A percentile compares a stretch with the other conserved stretches of the same genome.
phyloP scores from a whole-genome alignment of 1,140 invertebrate species.

The Leptoteleia sp. region DNA sequence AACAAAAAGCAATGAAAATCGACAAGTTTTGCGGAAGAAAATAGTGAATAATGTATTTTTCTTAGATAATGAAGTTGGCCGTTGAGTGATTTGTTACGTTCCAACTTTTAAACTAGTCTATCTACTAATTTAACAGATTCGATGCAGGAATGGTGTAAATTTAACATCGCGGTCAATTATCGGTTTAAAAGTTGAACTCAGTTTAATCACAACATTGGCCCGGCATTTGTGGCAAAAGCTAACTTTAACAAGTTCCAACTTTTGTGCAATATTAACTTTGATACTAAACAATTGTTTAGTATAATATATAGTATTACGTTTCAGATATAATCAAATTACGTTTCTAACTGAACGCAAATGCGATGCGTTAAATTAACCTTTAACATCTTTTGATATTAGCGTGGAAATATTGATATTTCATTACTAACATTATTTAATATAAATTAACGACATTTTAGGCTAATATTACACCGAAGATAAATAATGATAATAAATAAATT shows the following conservation, averaged over 20 bases:
- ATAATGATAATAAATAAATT: too few species aligned
- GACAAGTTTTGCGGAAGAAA: slow-evolving; percentile 21
- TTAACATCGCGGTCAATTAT: slow-evolving; percentile 58
- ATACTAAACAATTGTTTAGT: too few species aligned
- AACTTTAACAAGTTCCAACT: slow-evolving; percentile 38
- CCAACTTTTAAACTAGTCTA: slow-evolving; percentile 52
- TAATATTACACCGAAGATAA: too few species aligned
- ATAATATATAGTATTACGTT: too few species aligned
- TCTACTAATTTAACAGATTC: slow-evolving; percentile 63
- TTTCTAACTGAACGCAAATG: too few species aligned
- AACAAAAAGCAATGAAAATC: slow-evolving; percentile 14
- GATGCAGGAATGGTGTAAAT: slow-evolving; percentile 53
- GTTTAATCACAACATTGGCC: slow-evolving; percentile 60
- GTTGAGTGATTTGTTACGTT: slow-evolving; percentile 46
- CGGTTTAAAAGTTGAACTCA: slow-evolving; percentile 58
- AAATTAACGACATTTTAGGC: too few species aligned
- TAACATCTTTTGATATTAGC: too few species aligned
- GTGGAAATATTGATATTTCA: too few species aligned
- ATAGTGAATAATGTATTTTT: slow-evolving; percentile 42
- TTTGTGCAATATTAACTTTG: slow-evolving; percentile 41
- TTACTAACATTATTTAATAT: too few species aligned
- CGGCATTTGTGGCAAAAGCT: slow-evolving; percentile 23
- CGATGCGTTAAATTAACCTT: slow-evolving; percentile 39
- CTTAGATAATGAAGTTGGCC: slow-evolving; percentile 36
- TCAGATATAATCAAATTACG: too few species aligned